Conservation (phyloP, 2,797 vertebrate species). For the Sebastolobus alascanus region DNA sequence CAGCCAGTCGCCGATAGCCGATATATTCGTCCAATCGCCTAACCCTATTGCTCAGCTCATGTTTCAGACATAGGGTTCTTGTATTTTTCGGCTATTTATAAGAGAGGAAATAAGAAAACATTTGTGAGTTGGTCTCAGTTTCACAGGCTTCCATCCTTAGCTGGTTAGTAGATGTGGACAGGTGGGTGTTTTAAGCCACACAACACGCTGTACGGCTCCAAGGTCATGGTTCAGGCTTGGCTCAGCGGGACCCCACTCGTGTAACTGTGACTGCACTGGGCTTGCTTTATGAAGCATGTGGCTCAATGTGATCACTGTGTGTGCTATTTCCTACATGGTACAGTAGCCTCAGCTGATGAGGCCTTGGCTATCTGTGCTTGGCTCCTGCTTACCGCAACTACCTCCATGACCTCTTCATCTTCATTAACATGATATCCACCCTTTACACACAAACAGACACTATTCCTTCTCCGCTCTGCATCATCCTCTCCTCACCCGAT, state of each 20-base stretch:
- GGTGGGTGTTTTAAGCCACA: conserved; percentile 33
- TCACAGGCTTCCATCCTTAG: conserved; percentile 7
- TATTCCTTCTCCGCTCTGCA: conserved; percentile 28
- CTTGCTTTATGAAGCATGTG: conserved; percentile 54
- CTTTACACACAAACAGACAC: conserved; percentile 42
- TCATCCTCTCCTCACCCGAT: conserved; percentile 44
- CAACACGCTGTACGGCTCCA: conserved; percentile 15
- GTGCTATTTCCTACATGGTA: conserved; percentile 32
- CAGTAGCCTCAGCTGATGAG: conserved; percentile 24
- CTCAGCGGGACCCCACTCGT: conserved; percentile 50
- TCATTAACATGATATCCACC: conserved; percentile 67
- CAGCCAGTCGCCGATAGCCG: too few species aligned
- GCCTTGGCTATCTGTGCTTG: conserved; percentile 30
- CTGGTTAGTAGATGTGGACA: conserved; percentile 28
- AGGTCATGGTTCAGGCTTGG: conserved; percentile 58
- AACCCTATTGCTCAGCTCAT: background rate
- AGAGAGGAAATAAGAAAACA: background rate
- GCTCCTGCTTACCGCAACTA: conserved; percentile 35
- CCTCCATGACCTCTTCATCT: conserved; percentile 56
- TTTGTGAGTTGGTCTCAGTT: background rate
- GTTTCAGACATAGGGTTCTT: background rate
- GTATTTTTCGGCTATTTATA: background rate
- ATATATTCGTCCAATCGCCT: too few species aligned
- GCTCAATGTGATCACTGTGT: conserved; percentile 39
- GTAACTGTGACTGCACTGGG: conserved; percentile 29